phyloP scores from a whole-genome alignment of 2,888 invertebrate genomes.

The Anoplius nigerrimus region DNA sequence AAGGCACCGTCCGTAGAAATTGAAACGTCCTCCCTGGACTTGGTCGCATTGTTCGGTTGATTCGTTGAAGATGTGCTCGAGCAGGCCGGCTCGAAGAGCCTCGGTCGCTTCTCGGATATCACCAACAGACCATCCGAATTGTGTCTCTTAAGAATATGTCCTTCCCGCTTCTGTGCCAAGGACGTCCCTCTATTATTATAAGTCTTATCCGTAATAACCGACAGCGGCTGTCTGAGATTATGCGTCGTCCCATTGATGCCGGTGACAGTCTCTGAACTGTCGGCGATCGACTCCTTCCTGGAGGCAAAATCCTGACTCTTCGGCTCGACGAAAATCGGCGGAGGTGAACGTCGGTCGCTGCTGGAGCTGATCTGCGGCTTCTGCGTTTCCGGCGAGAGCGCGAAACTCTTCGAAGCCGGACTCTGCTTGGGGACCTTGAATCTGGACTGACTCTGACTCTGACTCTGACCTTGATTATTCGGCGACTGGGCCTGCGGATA shows the following conservation, averaged over 20 bases:
- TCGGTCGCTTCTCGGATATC: constrained; percentile 68
- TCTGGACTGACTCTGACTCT: constrained; percentile 26
- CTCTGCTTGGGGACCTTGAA: constrained; percentile 69
- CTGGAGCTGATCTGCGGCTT: constrained; percentile 71
- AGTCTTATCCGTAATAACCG: constrained; percentile 72
- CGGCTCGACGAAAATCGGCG: constrained; percentile 52
- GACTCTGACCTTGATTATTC: no score
- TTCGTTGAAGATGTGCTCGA: constrained; percentile 54
- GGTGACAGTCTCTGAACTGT: constrained; percentile 13
- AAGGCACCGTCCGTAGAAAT: constrained; percentile 58
- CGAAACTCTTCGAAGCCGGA: constrained; percentile 62
- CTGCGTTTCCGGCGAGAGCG: constrained; percentile 69
- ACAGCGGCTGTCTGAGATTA: constrained; percentile 66
- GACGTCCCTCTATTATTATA: constrained; percentile 61
- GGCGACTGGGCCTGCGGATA: constrained; percentile 19
- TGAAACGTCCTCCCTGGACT: constrained; percentile 48
- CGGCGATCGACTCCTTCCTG: constrained; percentile 26
- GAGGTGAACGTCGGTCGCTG: constrained; percentile 66
- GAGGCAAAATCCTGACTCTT: constrained; percentile 37
- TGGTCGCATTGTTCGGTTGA: constrained; percentile 33
- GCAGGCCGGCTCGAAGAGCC: constrained; percentile 63
- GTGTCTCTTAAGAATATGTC: constrained; percentile 60
- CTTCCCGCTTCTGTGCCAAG: constrained; percentile 47
- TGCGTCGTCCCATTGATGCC: constrained; percentile 30
- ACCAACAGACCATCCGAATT: constrained; percentile 67